phyloP scores from a whole-genome alignment of 2,797 vertebrate genomes.

The Chiloscyllium punctatum region DNA sequence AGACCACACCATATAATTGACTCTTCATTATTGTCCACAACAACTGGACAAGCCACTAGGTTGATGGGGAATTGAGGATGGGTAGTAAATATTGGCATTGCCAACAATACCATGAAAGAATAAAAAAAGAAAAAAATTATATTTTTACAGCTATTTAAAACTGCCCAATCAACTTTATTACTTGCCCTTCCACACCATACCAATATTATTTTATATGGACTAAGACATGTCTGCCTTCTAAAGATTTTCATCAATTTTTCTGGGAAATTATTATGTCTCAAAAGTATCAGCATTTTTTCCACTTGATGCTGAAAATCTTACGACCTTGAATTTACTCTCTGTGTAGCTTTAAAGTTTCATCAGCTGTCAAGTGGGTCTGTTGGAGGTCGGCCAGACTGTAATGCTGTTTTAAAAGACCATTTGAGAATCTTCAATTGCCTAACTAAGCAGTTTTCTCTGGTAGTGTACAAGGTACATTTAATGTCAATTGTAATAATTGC shows the following conservation, averaged over 20 bases:
- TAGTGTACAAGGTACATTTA: too few relatives aligned
- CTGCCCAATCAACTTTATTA: background rate
- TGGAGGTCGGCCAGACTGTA: background rate
- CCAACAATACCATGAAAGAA: too few relatives aligned
- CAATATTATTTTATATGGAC: background rate
- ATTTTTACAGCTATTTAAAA: background rate
- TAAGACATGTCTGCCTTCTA: background rate
- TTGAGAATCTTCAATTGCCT: background rate
- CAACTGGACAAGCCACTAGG: too few relatives aligned
- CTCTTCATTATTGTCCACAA: too few relatives aligned
- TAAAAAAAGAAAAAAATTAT: too few relatives aligned
- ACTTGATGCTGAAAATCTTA: background rate
- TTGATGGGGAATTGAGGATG: too few relatives aligned
- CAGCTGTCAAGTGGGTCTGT: background rate
- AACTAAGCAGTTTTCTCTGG: background rate
- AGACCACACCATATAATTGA: too few relatives aligned
- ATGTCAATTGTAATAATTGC: background rate
- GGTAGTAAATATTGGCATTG: too few relatives aligned
- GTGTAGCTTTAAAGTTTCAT: background rate
- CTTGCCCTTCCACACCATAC: background rate
- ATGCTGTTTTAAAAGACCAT: background rate
- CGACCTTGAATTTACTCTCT: background rate
- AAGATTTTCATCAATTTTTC: background rate
- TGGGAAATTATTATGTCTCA: background rate
- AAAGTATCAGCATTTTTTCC: background rate